Evolutionary conservation across 2,888 invertebrate species (phyloP).

Genomic region (Tyria jacobaeae): DNA sequence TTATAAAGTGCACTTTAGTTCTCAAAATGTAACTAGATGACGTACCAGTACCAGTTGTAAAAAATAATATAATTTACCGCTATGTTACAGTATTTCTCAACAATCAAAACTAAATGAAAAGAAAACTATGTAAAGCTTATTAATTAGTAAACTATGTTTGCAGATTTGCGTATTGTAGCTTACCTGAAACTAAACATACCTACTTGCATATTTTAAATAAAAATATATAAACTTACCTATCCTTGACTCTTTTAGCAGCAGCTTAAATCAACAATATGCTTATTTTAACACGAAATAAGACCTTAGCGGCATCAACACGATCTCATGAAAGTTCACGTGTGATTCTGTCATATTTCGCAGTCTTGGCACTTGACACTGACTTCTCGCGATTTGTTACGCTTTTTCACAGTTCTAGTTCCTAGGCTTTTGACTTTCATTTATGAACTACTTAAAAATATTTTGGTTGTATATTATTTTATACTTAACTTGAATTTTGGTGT

Average conservation of each 20-base stretch:
- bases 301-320: not conserved
- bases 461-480: too few relatives aligned
- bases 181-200: slow-evolving; percentile 3
- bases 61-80: not conserved
- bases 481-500: too few relatives aligned
- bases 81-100: not conserved
- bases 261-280: slow-evolving; percentile 7
- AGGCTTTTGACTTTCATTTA: not conserved
- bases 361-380: slow-evolving; percentile 1
- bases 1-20: slow-evolving; percentile 10
- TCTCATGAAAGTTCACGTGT: slow-evolving; percentile 4
- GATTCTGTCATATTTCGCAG: too few relatives aligned
- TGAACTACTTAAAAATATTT: not conserved
- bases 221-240: slow-evolving; percentile 8
- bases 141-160: not conserved
- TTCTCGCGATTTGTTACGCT: not conserved
- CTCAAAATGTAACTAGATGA: slow-evolving; percentile 35
- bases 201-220: not conserved
- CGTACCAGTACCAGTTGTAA: slow-evolving; percentile 31
- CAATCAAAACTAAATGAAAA: not conserved
- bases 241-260: not conserved
- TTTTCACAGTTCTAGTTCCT: not conserved
- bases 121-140: not conserved
- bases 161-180: slow-evolving; percentile 17
- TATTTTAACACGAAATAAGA: not conserved